Percentiles rank a stretch among this genome's conserved stretches.
Evolutionary conservation across 2,888 invertebrate genomes (phyloP).

Genomic region (Protonemura montana): DNA sequence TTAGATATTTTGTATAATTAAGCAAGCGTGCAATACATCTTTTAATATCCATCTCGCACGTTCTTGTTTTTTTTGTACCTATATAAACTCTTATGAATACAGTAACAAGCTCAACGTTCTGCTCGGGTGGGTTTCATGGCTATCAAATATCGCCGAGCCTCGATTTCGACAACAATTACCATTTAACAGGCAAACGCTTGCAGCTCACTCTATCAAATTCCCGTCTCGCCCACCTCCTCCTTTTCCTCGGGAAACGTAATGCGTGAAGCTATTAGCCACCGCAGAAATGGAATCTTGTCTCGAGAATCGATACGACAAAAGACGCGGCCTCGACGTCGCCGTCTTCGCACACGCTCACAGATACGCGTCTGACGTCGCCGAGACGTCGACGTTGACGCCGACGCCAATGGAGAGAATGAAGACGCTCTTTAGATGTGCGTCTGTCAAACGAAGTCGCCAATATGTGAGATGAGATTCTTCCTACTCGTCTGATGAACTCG

Average conservation of each 20-base stretch:
- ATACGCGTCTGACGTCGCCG: background rate
- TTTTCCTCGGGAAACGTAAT: background rate
- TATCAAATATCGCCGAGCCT: background rate
- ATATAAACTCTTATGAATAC: no score
- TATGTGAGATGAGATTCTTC: background rate
- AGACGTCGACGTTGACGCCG: background rate
- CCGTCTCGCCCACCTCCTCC: no score
- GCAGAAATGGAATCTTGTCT: background rate
- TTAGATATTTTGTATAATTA: background rate
- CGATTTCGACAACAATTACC: background rate
- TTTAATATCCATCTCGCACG: background rate
- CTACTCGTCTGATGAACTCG: background rate
- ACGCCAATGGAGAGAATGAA: background rate
- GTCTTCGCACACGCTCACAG: background rate
- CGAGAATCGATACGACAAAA: background rate
- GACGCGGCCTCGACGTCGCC: background rate
- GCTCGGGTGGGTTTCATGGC: background rate
- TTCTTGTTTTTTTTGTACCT: background rate
- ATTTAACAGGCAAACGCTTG: background rate
- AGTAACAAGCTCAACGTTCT: background rate
- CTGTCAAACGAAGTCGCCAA: background rate
- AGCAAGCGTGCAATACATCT: background rate
- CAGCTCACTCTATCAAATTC: background rate
- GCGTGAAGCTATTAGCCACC: background rate
- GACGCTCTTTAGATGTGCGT: conserved; percentile 5